Percentiles rank a stretch among this genome's conserved stretches.
Conservation (phyloP, 2,797 vertebrate genomes). For the Phoeniculus purpureus region DNA sequence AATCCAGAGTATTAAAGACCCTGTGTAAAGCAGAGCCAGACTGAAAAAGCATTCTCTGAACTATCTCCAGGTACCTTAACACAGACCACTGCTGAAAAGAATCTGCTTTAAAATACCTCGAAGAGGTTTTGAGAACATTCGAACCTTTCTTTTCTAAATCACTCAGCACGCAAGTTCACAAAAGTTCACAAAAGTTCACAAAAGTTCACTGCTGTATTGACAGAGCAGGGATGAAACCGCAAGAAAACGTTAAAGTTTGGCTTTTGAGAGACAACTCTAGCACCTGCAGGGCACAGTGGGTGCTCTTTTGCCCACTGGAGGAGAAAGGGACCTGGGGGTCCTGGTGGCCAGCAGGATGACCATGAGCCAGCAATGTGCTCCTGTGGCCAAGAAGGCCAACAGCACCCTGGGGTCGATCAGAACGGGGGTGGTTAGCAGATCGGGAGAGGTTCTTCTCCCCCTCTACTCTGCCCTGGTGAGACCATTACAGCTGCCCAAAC, state of each 20-base stretch:
- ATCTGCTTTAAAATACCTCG: background rate
- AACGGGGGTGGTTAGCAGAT: no score
- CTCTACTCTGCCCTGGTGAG: background rate
- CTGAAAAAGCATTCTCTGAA: background rate
- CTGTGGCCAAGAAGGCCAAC: background rate
- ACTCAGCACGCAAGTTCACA: background rate
- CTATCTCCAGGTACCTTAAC: background rate
- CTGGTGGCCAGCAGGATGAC: no score
- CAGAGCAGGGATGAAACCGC: background rate
- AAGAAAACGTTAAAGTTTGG: background rate
- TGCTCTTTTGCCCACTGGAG: background rate
- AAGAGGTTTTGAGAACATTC: background rate
- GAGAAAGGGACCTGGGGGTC: no score
- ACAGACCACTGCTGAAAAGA: background rate
- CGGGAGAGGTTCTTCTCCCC: background rate
- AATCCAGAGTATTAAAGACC: background rate
- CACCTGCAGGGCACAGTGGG: background rate
- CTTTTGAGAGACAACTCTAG: background rate
- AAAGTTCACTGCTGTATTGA: background rate
- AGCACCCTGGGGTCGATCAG: no score
- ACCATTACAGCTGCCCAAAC: background rate
- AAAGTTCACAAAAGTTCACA: no score
- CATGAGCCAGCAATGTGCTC: background rate
- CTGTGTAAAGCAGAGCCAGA: background rate
- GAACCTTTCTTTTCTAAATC: background rate